phyloP scores from a whole-genome alignment of 23 tunicate species.

The Aplidium turbinatum region DNA sequence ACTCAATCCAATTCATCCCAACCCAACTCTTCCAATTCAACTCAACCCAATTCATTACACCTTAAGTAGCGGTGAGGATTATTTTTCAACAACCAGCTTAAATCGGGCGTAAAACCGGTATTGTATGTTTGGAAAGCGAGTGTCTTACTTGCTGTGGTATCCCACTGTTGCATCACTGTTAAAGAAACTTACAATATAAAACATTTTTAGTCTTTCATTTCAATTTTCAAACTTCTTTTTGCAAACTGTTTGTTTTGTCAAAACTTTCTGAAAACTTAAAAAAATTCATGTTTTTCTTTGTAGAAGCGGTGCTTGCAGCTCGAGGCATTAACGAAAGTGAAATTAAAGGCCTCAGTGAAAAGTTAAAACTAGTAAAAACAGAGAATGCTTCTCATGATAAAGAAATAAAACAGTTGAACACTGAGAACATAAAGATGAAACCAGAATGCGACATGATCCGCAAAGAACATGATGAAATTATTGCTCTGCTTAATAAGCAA shows the following conservation, averaged over 20 bases:
- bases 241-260: not conserved
- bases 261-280: no score
- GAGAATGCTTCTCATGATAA: slow-evolving; percentile 22
- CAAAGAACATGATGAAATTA: slow-evolving; percentile 76
- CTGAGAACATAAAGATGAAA: slow-evolving; percentile 49
- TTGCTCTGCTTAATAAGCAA: slow-evolving; percentile 73
- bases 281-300: not conserved
- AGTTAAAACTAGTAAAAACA: slow-evolving; percentile 20
- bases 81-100: no score
- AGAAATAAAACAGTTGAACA: slow-evolving; percentile 30
- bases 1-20: no score
- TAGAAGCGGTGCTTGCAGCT: slow-evolving; percentile 76
- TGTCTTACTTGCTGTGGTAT: no score
- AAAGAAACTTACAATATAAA: no score
- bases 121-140: no score
- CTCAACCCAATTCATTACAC: no score
- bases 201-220: not conserved
- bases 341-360: slow-evolving; percentile 42
- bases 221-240: not conserved
- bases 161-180: no score
- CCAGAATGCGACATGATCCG: slow-evolving; percentile 64
- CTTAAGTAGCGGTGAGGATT: no score
- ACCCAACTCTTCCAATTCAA: no score
- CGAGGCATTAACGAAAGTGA: slow-evolving; percentile 40
- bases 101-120: no score